A percentile compares a stretch with the other conserved stretches of the same genome.
phyloP scores from a whole-genome alignment of 2,888 invertebrate species.

The Erebia epiphron region DNA sequence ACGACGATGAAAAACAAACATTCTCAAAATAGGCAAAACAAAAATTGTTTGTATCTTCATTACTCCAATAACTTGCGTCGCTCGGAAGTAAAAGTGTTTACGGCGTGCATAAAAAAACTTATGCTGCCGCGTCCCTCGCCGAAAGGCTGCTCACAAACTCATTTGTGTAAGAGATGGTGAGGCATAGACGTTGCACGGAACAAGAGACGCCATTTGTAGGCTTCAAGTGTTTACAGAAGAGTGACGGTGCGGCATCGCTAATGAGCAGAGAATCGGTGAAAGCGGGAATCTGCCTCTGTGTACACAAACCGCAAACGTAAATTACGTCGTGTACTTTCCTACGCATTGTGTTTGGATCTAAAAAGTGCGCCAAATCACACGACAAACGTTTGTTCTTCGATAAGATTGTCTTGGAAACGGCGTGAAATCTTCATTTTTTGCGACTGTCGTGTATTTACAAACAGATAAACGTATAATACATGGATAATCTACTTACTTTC shows the following conservation, averaged over 20 bases:
- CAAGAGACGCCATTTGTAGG: conserved; percentile 65
- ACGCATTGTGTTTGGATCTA: conserved; percentile 22
- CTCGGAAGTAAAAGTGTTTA: conserved; percentile 23
- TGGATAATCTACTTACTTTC: too few species aligned
- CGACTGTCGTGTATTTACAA: background rate
- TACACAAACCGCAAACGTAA: conserved; percentile 33
- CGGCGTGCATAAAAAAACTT: conserved; percentile 28
- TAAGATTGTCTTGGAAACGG: conserved; percentile 11
- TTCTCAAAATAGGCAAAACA: background rate
- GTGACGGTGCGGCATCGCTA: conserved; percentile 67
- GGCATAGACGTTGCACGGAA: conserved; percentile 45
- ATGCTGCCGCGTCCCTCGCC: conserved; percentile 29
- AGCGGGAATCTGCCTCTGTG: conserved; percentile 59
- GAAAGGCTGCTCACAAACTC: conserved; percentile 43
- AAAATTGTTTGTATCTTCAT: conserved; percentile 5
- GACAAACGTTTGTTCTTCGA: conserved; percentile 17
- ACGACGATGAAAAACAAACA: background rate
- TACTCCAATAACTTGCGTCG: conserved; percentile 7
- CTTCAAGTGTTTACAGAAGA: conserved; percentile 71
- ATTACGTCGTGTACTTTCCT: conserved; percentile 26
- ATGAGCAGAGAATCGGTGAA: conserved; percentile 71
- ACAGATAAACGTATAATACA: too few species aligned
- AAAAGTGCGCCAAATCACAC: conserved; percentile 31
- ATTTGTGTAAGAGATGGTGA: conserved; percentile 38
- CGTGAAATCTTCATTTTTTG: conserved; percentile 4